Base-by-base conservation (phyloP, 2,797 vertebrate species). In the Arctocebus calabarensis region DNA sequence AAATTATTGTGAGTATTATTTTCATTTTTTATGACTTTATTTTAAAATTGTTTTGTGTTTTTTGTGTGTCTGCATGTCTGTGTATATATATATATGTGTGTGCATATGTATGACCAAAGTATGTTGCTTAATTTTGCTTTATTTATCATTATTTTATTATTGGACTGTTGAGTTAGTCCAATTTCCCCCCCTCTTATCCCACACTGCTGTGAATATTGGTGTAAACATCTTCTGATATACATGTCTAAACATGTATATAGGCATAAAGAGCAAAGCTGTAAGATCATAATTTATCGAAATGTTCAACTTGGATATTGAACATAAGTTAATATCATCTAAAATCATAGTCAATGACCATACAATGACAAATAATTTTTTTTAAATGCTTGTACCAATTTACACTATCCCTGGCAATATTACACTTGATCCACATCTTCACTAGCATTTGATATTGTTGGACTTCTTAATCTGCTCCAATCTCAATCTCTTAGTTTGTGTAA, bases 271-370 rank as follows among this genome's bases (percentile, higher is more conserved):
- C 17, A 83, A 48, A 84, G 23, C 62, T 57, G 48, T 6, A 74
- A 84, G 52, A 45, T 43, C 27, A 45, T 66, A n/a, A 37, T 75
- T 96, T 79, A 94, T 68, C 19, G 22, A 92, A 64, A 79, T 74
- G 25, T 29, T 75, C 20, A 70, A 64, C 19, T 90, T 57, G 25
- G 23, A 61, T 81, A 59, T 61, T 81, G 34, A 81, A 81, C 34
- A 61, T 61, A 29, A 78, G 55, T 61, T 81, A 79, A 34, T 34
- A 40, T 17, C 34, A 61, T 61, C 40, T 43, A 81, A 61, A 43
- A 81, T 13, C 25, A 22, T 43, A 57, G 27, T 43, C 27, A 82
- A 62, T 43, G 62, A 62, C 19, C 29, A n/a, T 25, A 37, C 9
- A 70, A 57, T 87, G 52, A 62, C 43, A 90, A n/a, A 68, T 57